Evolutionary conservation across 1,140 invertebrate species (phyloP), one percentile per base, ranked within the genome.

Genomic region (Heliconius hewitsoni): DNA sequence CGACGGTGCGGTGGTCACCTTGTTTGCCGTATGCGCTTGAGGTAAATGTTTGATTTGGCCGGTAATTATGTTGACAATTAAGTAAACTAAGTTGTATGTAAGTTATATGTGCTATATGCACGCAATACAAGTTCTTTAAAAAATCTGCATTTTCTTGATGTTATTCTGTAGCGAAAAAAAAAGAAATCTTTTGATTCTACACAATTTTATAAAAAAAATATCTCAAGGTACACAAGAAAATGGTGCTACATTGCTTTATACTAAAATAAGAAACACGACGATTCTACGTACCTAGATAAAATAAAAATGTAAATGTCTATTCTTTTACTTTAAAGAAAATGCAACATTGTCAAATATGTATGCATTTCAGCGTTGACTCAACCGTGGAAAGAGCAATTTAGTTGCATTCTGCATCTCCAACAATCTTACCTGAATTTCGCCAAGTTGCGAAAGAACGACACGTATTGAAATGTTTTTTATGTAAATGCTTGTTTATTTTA

Each of bases 351-450:
- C 4, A 77, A 78, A 74, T 82, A 72, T 81, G 70, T 39, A 72
- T 81, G 46, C 34, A 77, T 55, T 77, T 77, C 34, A 72, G 77
- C 71, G 70, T 71, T 39, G 34, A 42, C 11, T 71, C 74, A 50
- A 80, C 78, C 76, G 66, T 80, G 76, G 83, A 82, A 79, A 82
- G 80, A 81, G 81, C 83, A 87, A 87, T 87, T 84, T 84, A 79
- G 77, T 78, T 78, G 74, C 79, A 82, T 84, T 83, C 80, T 77
- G 70, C 60, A 71, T 71, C 37, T 72, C 19, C 71, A 73, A 84
- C 81, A 80, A 80, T 77, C 80, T 81, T 78, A 81, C 81, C 82
- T 79, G 57, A 46, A 73, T 81, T 74, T 66, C 73, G 76, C 42
- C 34, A 39, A 81, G 77, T 74, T 60, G 73, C 73, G n/a, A 79